These are phyloP conservation scores for Pangasianodon hypophthalmus DNA, from an alignment of 2,113 vertebrate genomes.

Conservation along the genomic window DNA sequence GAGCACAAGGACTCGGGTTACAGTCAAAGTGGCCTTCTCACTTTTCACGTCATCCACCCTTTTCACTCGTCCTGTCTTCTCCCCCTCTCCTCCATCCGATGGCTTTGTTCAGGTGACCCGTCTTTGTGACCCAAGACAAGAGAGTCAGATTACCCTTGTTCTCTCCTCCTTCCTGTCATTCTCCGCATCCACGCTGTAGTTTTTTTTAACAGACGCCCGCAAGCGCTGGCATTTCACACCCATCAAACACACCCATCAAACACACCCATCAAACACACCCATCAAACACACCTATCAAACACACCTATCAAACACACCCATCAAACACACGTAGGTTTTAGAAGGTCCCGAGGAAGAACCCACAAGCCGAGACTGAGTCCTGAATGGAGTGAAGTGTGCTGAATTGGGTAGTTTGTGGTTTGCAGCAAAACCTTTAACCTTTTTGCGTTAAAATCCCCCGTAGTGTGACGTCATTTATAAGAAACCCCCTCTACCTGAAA, in stretches of 20 bases:
- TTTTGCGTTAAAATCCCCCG: background rate
- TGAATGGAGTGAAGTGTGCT: background rate
- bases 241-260: background rate
- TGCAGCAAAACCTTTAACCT: background rate
- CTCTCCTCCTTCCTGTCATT: conserved; percentile 14
- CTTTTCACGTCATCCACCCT: conserved; percentile 69
- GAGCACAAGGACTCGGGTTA: conserved; percentile 70
- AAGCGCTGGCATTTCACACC: background rate
- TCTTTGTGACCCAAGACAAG: conserved; percentile 65
- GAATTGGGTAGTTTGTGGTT: background rate
- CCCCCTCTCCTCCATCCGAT: conserved; percentile 61
- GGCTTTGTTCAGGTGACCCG: conserved; percentile 70
- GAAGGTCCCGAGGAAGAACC: background rate
- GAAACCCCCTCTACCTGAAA: background rate
- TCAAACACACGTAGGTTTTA: background rate
- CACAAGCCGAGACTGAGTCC: background rate
- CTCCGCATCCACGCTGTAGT: background rate
- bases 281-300: background rate
- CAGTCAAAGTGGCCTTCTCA: conserved; percentile 71
- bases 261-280: background rate
- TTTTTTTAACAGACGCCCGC: background rate
- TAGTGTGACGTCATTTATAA: background rate
- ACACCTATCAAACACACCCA: background rate
- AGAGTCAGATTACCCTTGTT: conserved; percentile 66
- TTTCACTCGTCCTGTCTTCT: conserved; percentile 58